Conservation (phyloP, 2,888 invertebrate species). For the Malthinus flaveolus region DNA sequence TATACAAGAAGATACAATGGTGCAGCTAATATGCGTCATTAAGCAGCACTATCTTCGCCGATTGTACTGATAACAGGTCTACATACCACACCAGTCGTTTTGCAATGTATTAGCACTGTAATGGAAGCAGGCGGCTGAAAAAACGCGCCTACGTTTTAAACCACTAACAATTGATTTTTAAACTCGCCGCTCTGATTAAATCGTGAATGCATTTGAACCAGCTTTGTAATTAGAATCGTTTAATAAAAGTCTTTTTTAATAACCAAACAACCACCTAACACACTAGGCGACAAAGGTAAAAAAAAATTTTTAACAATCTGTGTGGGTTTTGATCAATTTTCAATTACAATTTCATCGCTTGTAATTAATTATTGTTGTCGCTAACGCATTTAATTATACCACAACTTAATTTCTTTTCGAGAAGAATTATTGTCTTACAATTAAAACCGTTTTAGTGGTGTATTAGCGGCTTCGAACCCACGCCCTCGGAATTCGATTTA, state of each 20-base stretch:
- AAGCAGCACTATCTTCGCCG: conserved; percentile 37
- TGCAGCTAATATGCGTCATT: conserved; percentile 39
- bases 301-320: background rate
- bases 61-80: conserved; percentile 34
- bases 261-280: conserved; percentile 22
- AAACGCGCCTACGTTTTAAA: conserved; percentile 35
- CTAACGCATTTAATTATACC: no score
- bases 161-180: conserved; percentile 40
- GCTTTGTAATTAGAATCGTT: conserved; percentile 37
- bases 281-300: conserved; percentile 23
- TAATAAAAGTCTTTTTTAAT: conserved; percentile 25
- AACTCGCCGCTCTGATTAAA: conserved; percentile 37
- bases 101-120: conserved; percentile 37
- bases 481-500: no score
- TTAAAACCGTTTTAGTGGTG: no score
- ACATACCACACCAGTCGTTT: conserved; percentile 35
- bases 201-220: conserved; percentile 35
- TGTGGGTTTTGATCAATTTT: no score
- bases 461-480: no score
- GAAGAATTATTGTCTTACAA: no score
- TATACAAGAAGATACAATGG: conserved; percentile 37
- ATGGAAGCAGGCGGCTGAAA: conserved; percentile 32
- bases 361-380: no score
- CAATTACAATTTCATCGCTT: no score
- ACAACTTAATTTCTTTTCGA: no score